Evolutionary conservation across 2,113 vertebrate species (phyloP).

Genomic region (Piliocolobus tephrosceles): DNA sequence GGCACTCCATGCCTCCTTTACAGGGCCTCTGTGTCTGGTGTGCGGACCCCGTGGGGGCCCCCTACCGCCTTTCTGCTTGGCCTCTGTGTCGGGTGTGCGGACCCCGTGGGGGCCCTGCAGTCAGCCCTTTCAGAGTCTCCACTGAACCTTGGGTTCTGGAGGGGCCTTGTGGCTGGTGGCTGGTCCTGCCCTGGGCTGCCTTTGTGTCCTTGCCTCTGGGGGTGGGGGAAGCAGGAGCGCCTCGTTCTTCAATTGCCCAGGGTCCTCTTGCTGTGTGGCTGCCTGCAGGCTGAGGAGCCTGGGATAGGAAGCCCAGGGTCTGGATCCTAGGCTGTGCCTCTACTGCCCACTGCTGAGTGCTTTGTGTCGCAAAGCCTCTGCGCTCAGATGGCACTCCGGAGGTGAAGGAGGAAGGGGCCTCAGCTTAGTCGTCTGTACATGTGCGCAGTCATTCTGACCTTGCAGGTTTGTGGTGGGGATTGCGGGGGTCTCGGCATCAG

Average conservation of each 20-base stretch:
- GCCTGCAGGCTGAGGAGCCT: not conserved
- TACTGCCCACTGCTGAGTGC: not conserved
- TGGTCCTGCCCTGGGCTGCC: not conserved
- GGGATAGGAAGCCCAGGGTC: not conserved
- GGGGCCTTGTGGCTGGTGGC: not conserved
- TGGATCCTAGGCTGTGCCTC: not conserved
- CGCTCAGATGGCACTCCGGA: not conserved
- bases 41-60: no score
- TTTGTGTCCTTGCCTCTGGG: not conserved
- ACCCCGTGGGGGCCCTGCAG: rapidly evolving
- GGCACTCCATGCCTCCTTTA: rapidly evolving
- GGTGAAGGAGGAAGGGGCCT: not conserved
- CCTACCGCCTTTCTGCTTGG: not conserved
- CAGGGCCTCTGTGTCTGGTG: not conserved
- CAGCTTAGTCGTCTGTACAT: rapidly evolving
- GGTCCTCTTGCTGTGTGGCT: not conserved
- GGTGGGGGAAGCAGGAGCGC: not conserved
- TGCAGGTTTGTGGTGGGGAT: not conserved
- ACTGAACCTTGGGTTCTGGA: not conserved
- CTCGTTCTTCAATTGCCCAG: not conserved
- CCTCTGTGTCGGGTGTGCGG: no score
- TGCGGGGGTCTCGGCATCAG: rapidly evolving
- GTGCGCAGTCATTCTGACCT: rapidly evolving
- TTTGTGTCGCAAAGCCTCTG: not conserved
- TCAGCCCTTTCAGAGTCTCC: not conserved